phyloP scores from a whole-genome alignment of 2,113 vertebrate genomes.

The Brachyistius frenatus region DNA sequence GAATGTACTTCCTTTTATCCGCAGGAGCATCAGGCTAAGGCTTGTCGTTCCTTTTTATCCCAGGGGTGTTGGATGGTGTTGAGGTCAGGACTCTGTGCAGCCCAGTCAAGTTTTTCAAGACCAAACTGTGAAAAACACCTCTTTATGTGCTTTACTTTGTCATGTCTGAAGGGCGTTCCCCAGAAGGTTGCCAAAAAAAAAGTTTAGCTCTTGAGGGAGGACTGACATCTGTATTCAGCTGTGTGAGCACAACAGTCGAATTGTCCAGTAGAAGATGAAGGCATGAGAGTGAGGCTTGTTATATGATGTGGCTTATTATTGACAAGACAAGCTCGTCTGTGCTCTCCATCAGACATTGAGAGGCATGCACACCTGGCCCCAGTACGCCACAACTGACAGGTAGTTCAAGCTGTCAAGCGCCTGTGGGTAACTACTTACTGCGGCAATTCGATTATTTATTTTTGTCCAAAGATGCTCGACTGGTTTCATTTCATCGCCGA shows the following conservation, averaged over 20 bases:
- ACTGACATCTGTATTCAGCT: conserved; percentile 11
- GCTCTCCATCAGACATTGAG: conserved; percentile 49
- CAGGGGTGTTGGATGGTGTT: neutral
- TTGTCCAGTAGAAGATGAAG: conserved; percentile 19
- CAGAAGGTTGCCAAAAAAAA: neutral
- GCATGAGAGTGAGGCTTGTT: conserved; percentile 1
- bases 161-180: too few species aligned
- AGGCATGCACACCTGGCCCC: conserved; percentile 45
- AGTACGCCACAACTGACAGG: conserved; percentile 58
- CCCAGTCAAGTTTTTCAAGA: neutral
- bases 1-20: neutral
- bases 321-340: conserved; percentile 51
- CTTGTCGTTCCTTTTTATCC: neutral
- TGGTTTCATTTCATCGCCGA: conserved; percentile 41
- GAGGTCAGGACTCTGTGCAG: neutral
- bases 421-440: conserved; percentile 65
- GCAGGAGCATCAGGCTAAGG: neutral
- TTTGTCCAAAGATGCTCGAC: conserved; percentile 44
- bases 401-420: conserved; percentile 73
- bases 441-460: conserved; percentile 67
- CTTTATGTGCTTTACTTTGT: neutral
- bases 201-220: neutral
- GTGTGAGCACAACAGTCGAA: conserved; percentile 4
- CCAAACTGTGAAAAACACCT: neutral
- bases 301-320: conserved; percentile 42